phyloP scores from a whole-genome alignment of 2,113 vertebrate genomes.

The Jaculus jaculus region DNA sequence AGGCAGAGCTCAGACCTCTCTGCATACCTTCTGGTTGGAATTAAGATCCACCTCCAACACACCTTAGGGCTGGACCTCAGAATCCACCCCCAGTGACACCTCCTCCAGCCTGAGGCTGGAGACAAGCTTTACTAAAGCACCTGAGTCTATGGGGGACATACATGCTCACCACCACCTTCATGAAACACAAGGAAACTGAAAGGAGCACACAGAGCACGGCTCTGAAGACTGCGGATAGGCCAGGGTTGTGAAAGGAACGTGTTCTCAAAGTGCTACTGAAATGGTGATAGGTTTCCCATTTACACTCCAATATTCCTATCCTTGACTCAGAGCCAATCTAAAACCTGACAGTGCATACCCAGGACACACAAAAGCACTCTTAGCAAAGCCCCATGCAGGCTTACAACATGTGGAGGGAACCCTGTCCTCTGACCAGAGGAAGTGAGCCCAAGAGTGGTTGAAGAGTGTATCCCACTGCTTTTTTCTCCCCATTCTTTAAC shows the following conservation, averaged over 20 bases:
- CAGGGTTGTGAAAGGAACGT: background rate
- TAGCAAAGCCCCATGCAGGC: background rate
- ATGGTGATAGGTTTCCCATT: background rate
- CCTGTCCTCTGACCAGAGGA: background rate
- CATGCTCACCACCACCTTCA: no score
- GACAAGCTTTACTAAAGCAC: no score
- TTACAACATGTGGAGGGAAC: background rate
- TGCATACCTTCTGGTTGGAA: no score
- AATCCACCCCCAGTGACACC: no score
- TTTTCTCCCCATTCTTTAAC: background rate
- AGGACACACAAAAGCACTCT: background rate
- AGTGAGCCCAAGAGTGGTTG: background rate
- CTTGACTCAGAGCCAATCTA: background rate
- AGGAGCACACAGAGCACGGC: background rate
- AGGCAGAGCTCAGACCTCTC: no score
- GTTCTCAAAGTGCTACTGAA: background rate
- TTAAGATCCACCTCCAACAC: no score
- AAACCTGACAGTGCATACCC: background rate
- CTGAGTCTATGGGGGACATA: no score
- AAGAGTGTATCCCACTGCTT: background rate
- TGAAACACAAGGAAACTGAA: no score
- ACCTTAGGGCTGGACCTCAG: no score
- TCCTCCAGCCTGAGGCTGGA: no score
- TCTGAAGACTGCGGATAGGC: background rate
- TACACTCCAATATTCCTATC: background rate